Conservation (phyloP, 2,888 invertebrate genomes). For the Steromphala cineraria region DNA sequence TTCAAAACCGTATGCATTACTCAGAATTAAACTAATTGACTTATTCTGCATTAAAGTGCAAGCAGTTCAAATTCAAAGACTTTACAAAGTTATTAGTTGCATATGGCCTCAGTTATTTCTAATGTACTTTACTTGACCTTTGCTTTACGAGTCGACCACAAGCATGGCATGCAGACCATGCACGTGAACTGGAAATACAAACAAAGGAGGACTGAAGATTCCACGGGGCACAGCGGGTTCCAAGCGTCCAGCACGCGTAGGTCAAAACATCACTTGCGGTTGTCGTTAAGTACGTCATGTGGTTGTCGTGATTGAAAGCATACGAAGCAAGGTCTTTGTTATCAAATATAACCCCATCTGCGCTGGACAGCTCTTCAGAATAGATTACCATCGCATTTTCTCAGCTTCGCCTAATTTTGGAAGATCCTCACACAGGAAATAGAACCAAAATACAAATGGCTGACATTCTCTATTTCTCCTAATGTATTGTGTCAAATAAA, state of each 20-base stretch:
- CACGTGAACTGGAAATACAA: not conserved
- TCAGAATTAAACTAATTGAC: too few relatives aligned
- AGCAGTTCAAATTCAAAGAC: too few relatives aligned
- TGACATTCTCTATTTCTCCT: conserved; percentile 4
- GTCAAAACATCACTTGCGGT: not conserved
- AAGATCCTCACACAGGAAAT: not conserved
- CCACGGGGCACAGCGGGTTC: not conserved
- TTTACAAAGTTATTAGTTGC: not conserved
- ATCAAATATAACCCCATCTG: conserved; percentile 10
- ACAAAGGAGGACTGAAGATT: not conserved
- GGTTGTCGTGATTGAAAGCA: conserved; percentile 7
- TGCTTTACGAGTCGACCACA: not conserved
- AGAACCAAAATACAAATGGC: conserved; percentile 11
- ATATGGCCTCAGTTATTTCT: not conserved
- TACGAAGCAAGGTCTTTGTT: not conserved
- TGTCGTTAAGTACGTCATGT: not conserved
- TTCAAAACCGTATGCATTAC: too few relatives aligned
- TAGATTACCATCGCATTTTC: not conserved
- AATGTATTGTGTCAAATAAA: not conserved
- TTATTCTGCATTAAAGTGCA: too few relatives aligned
- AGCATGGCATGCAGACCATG: too few relatives aligned
- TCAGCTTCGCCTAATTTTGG: not conserved
- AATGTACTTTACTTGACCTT: not conserved
- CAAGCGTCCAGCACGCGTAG: not conserved
- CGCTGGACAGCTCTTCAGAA: not conserved